Evolutionary conservation across 2,113 vertebrate genomes (phyloP), one percentile per base, ranked within the genome.

Genomic region (Tychaedon coryphoeus): DNA sequence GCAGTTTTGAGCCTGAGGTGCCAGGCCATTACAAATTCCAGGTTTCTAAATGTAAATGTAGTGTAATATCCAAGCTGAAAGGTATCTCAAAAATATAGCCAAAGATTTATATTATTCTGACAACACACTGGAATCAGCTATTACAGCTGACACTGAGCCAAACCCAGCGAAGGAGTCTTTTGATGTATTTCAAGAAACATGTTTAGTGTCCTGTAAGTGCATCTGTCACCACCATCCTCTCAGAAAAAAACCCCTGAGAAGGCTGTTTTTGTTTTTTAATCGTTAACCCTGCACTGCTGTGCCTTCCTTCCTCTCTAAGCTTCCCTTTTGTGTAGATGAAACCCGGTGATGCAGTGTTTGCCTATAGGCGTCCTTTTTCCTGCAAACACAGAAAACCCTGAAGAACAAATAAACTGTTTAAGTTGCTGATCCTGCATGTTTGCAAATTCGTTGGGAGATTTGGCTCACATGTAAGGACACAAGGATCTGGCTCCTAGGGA

Each of bases 281-380:
- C 6, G 14, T 96, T 95, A 72, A 56, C 74, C 82, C 81, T 0
- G 13, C 66, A 60, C 58, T 96, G 64, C 80, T 95, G 45, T 92
- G 95, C 75, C 84, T 97, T 96, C 95, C 95, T 97, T 97, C 97
- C 95, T 97, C 93, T 93, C 86, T 91, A 34, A 93, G 86, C 86
- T 97, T 97, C 96, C 95, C 93, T 96, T 96, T 90, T 93, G 88
- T 90, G 85, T 38, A 90, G 90, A 97, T 91, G 94, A 90, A 96
- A 93, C 86, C 80, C 72, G 73, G 74, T 19, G 89, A 86, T 85
- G 83, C 88, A 75, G 86, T 94, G 91, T 96, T 96, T 96, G 89
- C 93, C 95, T 91, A 73, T 80, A 78, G 73, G 92, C 73, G 14
- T 69, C 88, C 88, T 93, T 96, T 96, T 95, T 90, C 95, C 92